Evolutionary conservation across 2,888 invertebrate genomes (phyloP).

Genomic region (Tetragonula carbonaria): DNA sequence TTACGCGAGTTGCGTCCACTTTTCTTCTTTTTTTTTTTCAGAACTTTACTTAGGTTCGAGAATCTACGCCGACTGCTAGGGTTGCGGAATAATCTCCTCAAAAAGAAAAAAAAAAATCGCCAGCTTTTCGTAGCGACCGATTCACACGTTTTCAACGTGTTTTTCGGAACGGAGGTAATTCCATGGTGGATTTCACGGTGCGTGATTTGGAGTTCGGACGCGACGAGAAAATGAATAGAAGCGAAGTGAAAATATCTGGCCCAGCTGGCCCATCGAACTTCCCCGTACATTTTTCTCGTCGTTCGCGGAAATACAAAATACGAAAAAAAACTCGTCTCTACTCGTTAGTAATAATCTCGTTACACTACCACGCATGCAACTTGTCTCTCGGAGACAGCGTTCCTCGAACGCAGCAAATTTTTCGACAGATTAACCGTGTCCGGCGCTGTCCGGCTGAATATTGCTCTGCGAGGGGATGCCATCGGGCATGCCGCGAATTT

Average conservation of each 20-base stretch:
- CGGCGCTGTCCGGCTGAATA: background rate
- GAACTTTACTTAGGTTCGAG: too few species aligned
- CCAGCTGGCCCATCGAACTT: background rate
- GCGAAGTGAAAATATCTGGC: background rate
- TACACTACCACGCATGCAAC: conserved; percentile 14
- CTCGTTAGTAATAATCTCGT: conserved; percentile 43
- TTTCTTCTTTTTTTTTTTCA: too few species aligned
- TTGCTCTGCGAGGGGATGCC: background rate
- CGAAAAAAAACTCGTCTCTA: background rate
- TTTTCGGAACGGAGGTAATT: background rate
- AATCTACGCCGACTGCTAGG: too few species aligned
- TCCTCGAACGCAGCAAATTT: conserved; percentile 3
- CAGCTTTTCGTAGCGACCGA: background rate
- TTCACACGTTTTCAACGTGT: background rate
- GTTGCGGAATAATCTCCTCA: too few species aligned
- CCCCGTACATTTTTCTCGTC: background rate
- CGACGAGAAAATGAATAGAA: background rate
- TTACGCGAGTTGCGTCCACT: background rate
- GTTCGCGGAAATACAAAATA: background rate
- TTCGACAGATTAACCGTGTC: conserved; percentile 25
- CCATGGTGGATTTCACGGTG: background rate
- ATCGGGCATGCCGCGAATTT: background rate
- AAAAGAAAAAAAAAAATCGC: too few species aligned
- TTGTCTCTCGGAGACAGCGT: background rate
- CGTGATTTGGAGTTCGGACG: background rate